Percentiles rank a stretch among this genome's conserved stretches.
phyloP scores from a whole-genome alignment of 2,888 invertebrate species.

The Halictus ligatus region DNA sequence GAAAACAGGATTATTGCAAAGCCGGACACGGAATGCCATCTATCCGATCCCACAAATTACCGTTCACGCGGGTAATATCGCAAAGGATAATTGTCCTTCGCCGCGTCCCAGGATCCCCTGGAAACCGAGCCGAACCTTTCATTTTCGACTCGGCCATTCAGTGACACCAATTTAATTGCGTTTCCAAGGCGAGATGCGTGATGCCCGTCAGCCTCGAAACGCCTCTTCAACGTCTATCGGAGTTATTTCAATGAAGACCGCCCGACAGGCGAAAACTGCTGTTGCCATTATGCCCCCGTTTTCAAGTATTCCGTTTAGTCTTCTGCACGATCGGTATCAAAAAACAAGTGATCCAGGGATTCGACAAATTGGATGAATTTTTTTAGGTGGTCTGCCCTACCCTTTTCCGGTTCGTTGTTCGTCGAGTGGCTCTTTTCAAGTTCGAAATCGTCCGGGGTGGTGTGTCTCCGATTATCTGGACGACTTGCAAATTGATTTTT shows the following conservation, averaged over 20 bases:
- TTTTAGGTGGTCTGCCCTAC: neutral
- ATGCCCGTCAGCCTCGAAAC: neutral
- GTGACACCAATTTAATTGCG: slow-evolving; percentile 31
- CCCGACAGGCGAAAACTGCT: neutral
- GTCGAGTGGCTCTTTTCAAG: neutral
- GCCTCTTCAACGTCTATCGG: neutral
- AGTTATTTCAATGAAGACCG: neutral
- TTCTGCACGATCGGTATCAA: neutral
- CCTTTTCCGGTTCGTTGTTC: neutral
- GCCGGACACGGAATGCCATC: neutral
- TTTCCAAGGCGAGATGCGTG: neutral
- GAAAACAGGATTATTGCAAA: slow-evolving; percentile 46
- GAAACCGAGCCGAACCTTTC: slow-evolving; percentile 29
- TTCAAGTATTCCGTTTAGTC: neutral
- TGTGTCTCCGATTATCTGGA: neutral
- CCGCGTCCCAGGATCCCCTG: slow-evolving; percentile 22
- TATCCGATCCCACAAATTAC: slow-evolving; percentile 32
- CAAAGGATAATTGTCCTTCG: slow-evolving; percentile 41
- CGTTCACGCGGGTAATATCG: slow-evolving; percentile 21
- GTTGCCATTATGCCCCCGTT: neutral
- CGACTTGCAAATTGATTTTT: neutral
- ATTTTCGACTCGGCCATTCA: slow-evolving; percentile 38
- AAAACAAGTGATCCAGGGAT: neutral
- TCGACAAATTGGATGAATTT: neutral
- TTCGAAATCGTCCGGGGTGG: neutral